Percentiles rank a stretch among this genome's conserved stretches.
These are phyloP conservation scores for Plumapathes pennacea DNA, from an alignment of 92 coral and sea anemone species.

Conservation along the genomic window DNA sequence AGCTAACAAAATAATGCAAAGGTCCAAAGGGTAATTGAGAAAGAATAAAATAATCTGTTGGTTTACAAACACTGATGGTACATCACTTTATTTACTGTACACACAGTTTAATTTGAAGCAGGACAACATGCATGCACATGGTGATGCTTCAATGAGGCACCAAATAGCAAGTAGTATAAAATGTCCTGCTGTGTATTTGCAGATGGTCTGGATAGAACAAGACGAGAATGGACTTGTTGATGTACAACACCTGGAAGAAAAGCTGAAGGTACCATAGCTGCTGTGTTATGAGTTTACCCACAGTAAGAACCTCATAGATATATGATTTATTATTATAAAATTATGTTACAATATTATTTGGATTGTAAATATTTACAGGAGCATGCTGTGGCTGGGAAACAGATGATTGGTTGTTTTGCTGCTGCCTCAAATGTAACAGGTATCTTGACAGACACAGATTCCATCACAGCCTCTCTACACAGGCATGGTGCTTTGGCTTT, in stretches of 20 bases:
- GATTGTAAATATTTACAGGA: constrained; percentile 33
- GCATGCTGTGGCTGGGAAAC: constrained; percentile 23
- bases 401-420: constrained; percentile 94
- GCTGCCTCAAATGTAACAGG: constrained; percentile 99
- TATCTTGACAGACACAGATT: constrained; percentile 74
- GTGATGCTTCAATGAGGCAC: no score
- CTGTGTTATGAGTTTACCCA: not conserved
- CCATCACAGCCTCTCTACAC: constrained; percentile 80
- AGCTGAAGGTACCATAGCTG: constrained; percentile 57
- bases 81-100: no score
- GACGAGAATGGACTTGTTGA: constrained; percentile 73
- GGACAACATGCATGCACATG: no score
- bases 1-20: not conserved
- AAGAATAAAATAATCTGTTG: no score
- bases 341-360: not conserved
- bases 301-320: not conserved
- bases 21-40: no score
- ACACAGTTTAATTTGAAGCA: no score
- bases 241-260: constrained; percentile 52
- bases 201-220: constrained; percentile 89
- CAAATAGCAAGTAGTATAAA: no score
- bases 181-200: not conserved
- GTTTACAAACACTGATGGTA: no score
- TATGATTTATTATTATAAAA: not conserved
- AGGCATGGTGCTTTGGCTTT: constrained; percentile 87